Evolutionary conservation across 2,113 vertebrate genomes (phyloP).

Genomic region (Pluvialis apricaria): DNA sequence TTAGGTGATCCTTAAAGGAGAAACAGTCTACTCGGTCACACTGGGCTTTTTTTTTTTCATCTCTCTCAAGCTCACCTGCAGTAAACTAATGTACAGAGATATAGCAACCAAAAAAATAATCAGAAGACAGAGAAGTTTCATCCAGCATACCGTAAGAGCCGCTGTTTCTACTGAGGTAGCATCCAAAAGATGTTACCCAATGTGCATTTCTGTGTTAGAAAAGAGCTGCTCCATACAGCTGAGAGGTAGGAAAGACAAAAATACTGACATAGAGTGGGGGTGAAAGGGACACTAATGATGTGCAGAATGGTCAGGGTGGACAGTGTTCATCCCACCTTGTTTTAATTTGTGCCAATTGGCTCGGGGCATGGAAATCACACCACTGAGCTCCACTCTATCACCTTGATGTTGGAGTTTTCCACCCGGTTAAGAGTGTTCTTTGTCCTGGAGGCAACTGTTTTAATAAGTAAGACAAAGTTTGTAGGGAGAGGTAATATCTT

Average conservation of each 20-base stretch:
- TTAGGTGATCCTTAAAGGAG: neutral
- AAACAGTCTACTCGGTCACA: neutral
- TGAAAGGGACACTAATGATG: neutral
- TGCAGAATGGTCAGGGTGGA: neutral
- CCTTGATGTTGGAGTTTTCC: neutral
- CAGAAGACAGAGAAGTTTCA: neutral
- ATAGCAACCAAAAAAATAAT: neutral
- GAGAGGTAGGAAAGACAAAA: neutral
- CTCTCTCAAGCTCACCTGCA: neutral
- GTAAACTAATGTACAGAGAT: neutral
- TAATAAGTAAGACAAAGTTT: neutral
- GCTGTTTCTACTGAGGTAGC: neutral
- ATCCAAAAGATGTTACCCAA: neutral
- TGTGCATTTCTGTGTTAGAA: neutral
- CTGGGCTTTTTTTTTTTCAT: neutral
- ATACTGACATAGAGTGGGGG: rapidly evolving
- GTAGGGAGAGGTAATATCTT: constrained; percentile 5
- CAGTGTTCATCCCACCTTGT: neutral
- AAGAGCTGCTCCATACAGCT: neutral
- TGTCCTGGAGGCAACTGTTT: neutral
- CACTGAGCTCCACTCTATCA: neutral
- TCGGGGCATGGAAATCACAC: neutral
- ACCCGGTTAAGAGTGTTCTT: neutral
- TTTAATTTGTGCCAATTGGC: neutral
- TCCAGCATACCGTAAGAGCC: neutral